Evolutionary conservation across 2,113 vertebrate species (phyloP).

Genomic region (Tricholaema leucomelas): DNA sequence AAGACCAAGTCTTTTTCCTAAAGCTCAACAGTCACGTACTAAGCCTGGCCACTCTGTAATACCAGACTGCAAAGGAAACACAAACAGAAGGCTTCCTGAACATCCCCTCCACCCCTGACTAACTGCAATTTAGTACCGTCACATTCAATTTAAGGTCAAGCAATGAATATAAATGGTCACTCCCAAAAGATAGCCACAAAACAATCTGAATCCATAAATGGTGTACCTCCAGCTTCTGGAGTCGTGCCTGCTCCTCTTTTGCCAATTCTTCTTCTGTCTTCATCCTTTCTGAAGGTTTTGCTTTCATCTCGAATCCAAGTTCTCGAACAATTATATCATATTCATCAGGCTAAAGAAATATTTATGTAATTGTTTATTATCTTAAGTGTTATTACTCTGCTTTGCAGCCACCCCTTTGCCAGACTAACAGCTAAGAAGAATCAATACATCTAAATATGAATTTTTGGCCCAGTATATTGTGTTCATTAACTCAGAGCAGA

Average conservation of each 20-base stretch:
- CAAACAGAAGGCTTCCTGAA: slow-evolving; percentile 24
- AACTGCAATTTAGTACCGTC: background rate
- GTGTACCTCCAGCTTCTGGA: slow-evolving; percentile 87
- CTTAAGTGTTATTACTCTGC: background rate
- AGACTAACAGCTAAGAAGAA: background rate
- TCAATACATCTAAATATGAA: background rate
- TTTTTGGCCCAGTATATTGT: background rate
- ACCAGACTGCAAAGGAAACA: background rate
- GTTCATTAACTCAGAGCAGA: background rate
- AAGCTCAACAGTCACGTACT: background rate
- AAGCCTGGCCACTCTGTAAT: background rate
- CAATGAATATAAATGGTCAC: background rate
- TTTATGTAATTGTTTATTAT: background rate
- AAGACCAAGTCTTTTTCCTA: background rate
- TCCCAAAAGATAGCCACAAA: background rate
- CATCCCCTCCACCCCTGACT: background rate
- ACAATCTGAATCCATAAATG: background rate
- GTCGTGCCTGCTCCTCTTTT: slow-evolving; percentile 83
- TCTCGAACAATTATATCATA: slow-evolving; percentile 94
- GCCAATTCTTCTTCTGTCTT: slow-evolving; percentile 91
- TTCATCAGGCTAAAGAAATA: slow-evolving; percentile 81
- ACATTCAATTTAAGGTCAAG: slow-evolving; percentile 13
- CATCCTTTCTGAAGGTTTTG: slow-evolving; percentile 89
- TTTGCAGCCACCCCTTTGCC: background rate
- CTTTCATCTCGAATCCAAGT: slow-evolving; percentile 97